A percentile compares a stretch with the other conserved stretches of the same genome.
These are phyloP conservation scores for Scaptomyza polygonia DNA, from an alignment of 2,888 invertebrate species.

Conservation along the genomic window DNA sequence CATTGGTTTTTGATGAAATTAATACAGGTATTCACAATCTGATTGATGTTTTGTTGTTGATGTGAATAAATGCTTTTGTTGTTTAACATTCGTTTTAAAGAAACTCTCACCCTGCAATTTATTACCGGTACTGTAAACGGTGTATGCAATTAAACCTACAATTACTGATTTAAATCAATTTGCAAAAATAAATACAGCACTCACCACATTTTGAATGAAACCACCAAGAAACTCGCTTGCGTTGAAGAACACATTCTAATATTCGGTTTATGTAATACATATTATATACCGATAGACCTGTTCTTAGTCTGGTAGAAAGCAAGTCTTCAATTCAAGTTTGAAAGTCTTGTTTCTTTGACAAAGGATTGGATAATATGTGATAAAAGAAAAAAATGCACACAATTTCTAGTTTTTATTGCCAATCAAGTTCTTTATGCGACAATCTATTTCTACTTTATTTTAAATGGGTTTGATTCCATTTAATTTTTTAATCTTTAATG, in stretches of 20 bases:
- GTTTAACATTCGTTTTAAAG: constrained; percentile 8
- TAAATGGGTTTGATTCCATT: no score
- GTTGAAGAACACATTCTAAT: neutral
- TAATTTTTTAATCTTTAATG: no score
- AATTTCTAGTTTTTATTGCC: neutral
- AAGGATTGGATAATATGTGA: neutral
- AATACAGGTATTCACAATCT: neutral
- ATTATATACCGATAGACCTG: neutral
- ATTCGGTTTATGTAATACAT: neutral
- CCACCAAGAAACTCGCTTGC: constrained; percentile 6
- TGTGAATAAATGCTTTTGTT: constrained; percentile 13
- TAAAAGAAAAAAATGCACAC: neutral
- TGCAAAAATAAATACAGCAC: constrained; percentile 28
- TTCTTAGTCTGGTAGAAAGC: neutral
- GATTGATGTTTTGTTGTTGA: constrained; percentile 6
- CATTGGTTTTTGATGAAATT: neutral
- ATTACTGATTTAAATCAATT: constrained; percentile 40
- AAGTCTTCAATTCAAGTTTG: neutral
- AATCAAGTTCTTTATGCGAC: neutral
- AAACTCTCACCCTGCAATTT: constrained; percentile 10
- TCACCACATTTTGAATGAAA: constrained; percentile 14
- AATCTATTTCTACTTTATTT: neutral
- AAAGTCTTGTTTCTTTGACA: neutral
- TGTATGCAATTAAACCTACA: constrained; percentile 9
- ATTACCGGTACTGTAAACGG: neutral